Percentiles rank a stretch among this genome's conserved stretches.
phyloP scores from a whole-genome alignment of 2,888 invertebrate species.

The Hydraecia micacea region DNA sequence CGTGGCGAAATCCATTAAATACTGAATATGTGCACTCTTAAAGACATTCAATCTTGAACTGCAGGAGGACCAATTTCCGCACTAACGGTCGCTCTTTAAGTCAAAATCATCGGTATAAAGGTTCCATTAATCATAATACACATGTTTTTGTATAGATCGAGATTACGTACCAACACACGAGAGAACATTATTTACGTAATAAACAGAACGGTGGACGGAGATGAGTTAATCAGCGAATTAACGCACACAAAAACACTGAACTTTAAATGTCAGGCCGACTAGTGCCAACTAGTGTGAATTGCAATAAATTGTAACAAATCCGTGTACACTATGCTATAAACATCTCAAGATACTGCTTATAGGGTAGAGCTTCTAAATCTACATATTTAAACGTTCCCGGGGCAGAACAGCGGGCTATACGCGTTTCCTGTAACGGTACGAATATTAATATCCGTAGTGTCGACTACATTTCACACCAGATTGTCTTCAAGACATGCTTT shows the following conservation, averaged over 20 bases:
- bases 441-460: conserved; percentile 51
- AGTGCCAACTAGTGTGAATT: conserved; percentile 23
- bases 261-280: conserved; percentile 39
- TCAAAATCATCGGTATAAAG: conserved; percentile 54
- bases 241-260: conserved; percentile 34
- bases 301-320: conserved; percentile 49
- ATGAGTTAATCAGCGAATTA: conserved; percentile 49
- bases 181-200: conserved; percentile 13
- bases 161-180: conserved; percentile 25
- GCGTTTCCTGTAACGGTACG: conserved; percentile 43
- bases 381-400: conserved; percentile 50
- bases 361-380: conserved; percentile 43
- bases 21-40: conserved; percentile 48
- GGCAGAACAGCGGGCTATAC: conserved; percentile 39
- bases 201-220: conserved; percentile 9
- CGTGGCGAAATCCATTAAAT: conserved; percentile 51
- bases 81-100: conserved; percentile 43
- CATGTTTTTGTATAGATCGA: conserved; percentile 41
- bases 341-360: conserved; percentile 43
- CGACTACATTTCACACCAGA: conserved; percentile 49
- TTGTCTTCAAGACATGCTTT: conserved; percentile 38
- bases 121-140: conserved; percentile 43
- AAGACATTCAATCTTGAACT: conserved; percentile 35
- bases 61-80: conserved; percentile 42
- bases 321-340: conserved; percentile 45